Conservation (phyloP, 2,113 vertebrate species). For the Sinocyclocheilus anshuiensis region DNA sequence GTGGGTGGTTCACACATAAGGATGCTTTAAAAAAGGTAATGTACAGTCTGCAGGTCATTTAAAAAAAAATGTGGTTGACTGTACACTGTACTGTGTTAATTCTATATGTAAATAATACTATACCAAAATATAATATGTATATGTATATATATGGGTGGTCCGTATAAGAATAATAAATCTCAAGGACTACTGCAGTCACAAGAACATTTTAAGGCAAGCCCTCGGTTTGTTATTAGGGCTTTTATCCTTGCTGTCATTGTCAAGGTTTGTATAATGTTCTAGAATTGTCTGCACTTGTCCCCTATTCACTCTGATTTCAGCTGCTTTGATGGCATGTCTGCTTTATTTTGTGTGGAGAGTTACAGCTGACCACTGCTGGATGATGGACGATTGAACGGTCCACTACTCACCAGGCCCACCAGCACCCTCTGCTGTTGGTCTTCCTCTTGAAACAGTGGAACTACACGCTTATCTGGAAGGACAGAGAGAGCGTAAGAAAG, state of each 20-base stretch:
- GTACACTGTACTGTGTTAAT: no score
- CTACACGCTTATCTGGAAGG: slow-evolving; percentile 81
- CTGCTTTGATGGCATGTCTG: not conserved
- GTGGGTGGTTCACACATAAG: no score
- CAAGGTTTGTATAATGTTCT: not conserved
- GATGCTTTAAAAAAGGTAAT: no score
- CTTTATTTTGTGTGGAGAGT: not conserved
- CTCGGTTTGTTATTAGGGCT: not conserved
- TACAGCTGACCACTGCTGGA: not conserved
- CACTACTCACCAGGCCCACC: slow-evolving; percentile 85
- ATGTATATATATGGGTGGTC: no score
- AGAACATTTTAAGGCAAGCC: not conserved
- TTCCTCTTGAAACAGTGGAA: slow-evolving; percentile 91
- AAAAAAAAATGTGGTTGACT: no score
- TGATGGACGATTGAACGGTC: not conserved
- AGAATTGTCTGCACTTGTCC: not conserved
- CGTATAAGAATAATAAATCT: not conserved
- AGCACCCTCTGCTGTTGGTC: slow-evolving; percentile 85
- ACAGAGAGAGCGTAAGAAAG: slow-evolving; percentile 64
- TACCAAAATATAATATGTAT: no score
- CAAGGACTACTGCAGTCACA: not conserved
- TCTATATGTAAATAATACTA: no score
- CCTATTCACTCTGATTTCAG: not conserved
- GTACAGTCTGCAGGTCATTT: no score
- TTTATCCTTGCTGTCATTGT: not conserved